Evolutionary conservation across 2,797 vertebrate genomes (phyloP).

Genomic region (Erethizon dorsatum): DNA sequence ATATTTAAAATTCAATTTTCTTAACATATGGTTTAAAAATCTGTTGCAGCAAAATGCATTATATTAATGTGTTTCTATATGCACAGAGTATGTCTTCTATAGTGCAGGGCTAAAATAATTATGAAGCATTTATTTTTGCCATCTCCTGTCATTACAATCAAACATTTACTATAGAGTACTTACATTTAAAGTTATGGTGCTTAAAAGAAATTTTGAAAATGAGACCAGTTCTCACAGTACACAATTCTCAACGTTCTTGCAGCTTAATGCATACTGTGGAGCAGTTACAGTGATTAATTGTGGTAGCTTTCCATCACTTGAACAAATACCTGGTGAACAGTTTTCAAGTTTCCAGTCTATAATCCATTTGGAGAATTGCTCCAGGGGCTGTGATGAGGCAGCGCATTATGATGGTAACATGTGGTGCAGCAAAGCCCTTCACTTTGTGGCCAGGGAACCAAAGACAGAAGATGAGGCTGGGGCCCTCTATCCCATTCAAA

Average conservation of each 20-base stretch:
- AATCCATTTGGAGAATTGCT: not conserved
- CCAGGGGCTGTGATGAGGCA: not conserved
- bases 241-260: not conserved
- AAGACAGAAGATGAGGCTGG: not conserved
- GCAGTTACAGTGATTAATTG: not conserved
- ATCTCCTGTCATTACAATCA: not conserved
- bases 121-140: conserved; percentile 20
- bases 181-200: not conserved
- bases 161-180: not conserved
- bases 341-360: not conserved
- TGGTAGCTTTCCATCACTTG: not conserved
- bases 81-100: not conserved
- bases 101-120: conserved; percentile 40
- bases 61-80: conserved; percentile 26
- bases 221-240: not conserved
- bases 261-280: not conserved
- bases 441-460: not conserved
- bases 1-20: conserved; percentile 77
- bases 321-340: not conserved
- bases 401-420: not conserved
- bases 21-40: conserved; percentile 68
- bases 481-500: not conserved
- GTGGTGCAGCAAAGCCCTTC: not conserved
- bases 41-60: conserved; percentile 73
- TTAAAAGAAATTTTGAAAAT: not conserved